Conservation (phyloP, 2,113 vertebrate genomes). For the Seriola rivoliana region DNA sequence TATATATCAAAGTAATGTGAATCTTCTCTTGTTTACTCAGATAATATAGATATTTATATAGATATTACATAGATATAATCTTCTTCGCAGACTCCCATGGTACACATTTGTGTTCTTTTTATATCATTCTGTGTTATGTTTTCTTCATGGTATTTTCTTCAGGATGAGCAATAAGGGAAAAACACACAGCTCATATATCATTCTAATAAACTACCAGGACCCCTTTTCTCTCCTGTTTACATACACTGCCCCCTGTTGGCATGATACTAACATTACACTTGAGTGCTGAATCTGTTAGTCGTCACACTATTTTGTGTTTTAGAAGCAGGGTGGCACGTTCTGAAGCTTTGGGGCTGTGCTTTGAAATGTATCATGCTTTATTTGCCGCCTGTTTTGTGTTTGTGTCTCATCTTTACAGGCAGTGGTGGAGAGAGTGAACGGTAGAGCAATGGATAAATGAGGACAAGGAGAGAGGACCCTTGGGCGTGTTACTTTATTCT, state of each 20-base stretch:
- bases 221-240: constrained; percentile 6
- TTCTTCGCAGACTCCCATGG: not conserved
- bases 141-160: not conserved
- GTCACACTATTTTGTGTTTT: constrained; percentile 30
- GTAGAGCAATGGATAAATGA: constrained; percentile 62
- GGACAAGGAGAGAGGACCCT: constrained; percentile 61
- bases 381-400: constrained; percentile 53
- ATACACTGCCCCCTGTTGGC: constrained; percentile 68
- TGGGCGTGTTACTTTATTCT: constrained; percentile 65
- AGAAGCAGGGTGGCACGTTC: constrained; percentile 6
- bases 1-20: too few relatives aligned
- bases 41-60: too few relatives aligned
- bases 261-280: constrained; percentile 21
- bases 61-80: too few relatives aligned
- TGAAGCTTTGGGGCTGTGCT: constrained; percentile 51
- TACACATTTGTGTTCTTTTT: not conserved
- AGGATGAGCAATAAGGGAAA: not conserved
- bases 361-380: constrained; percentile 61
- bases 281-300: constrained; percentile 16
- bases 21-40: not conserved
- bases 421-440: constrained; percentile 35
- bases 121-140: not conserved
- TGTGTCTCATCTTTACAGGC: constrained; percentile 46
- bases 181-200: constrained; percentile 1
- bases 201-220: not conserved